phyloP scores from a whole-genome alignment of 2,113 vertebrate genomes.

The Oreocharis arfaki region DNA sequence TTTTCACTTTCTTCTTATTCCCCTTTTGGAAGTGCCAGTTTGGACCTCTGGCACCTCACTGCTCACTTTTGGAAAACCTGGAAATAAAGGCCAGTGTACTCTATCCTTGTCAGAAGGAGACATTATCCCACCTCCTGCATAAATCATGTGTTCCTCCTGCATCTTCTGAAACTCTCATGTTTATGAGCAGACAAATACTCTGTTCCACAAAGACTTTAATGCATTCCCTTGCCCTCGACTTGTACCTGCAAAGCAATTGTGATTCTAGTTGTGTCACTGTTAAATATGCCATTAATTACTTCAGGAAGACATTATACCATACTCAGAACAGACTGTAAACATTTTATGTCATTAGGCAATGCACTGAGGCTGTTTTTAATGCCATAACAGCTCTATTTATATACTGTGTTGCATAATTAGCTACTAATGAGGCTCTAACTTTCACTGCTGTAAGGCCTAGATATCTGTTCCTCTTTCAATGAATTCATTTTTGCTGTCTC shows the following conservation, averaged over 20 bases:
- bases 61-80: background rate
- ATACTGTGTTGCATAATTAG: constrained; percentile 59
- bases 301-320: constrained; percentile 11
- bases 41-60: background rate
- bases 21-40: background rate
- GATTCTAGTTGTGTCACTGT: constrained; percentile 9
- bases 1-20: background rate
- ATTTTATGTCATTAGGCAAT: constrained; percentile 47
- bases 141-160: background rate
- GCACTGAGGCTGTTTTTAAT: constrained; percentile 38
- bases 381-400: constrained; percentile 62
- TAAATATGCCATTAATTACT: constrained; percentile 57
- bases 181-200: background rate
- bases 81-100: background rate
- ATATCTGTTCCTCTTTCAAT: constrained; percentile 49
- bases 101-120: background rate
- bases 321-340: constrained; percentile 47
- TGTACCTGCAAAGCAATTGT: constrained; percentile 14
- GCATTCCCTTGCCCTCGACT: background rate
- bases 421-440: constrained; percentile 65
- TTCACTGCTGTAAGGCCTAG: constrained; percentile 38
- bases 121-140: background rate
- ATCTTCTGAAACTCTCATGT: background rate
- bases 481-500: constrained; percentile 68
- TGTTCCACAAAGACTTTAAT: background rate